Evolutionary conservation across 1,140 invertebrate genomes (phyloP), one percentile per base, ranked within the genome.

Genomic region (Armadillidium nasatum): DNA sequence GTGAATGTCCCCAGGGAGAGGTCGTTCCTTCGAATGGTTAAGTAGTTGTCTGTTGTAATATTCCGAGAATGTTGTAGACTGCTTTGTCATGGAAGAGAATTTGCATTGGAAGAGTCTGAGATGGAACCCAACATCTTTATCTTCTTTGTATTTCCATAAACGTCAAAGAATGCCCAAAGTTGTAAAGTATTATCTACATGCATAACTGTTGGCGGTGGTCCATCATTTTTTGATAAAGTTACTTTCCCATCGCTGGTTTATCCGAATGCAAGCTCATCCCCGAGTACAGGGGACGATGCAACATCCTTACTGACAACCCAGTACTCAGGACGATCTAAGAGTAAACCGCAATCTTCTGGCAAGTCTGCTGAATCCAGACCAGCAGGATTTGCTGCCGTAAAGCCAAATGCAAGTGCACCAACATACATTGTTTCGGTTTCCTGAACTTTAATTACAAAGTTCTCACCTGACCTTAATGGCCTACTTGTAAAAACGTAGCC

Each of bases 251-350:
- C 73, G 33, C 72, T 72, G 19, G 76, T 82, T 71, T 79, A 69
- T 44, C 66, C 74, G 73, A 82, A 82, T 71, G 72, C 80, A 43
- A 98, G 89, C 84, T 97, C 94, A 84, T 98, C 96, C 0, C 94
- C 94, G 33, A 91, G 88, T 77, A 92, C 88, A 0, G 95, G 89
- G 50, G 88, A 90, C 44, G 91, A 90, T 0, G 93, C 94, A 2
- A 97, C 93, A 83, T 98, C 94, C 82, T 96, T 93, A 80, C 92
- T 92, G 0, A 98, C 93, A 0, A 98, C 94, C 96, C 96, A 98
- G 84, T 98, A 98, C 83, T 99, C 96, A 0, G 92, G 93, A n/a
- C 96, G 87, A 84, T 99, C 96, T 3, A 98, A 84, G 0, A 99
- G 86, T 33, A 93, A 88, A 82, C 98, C 95, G 0, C 94, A 92